Evolutionary conservation across 2,888 invertebrate genomes (phyloP).

Genomic region (Chesias legatella): DNA sequence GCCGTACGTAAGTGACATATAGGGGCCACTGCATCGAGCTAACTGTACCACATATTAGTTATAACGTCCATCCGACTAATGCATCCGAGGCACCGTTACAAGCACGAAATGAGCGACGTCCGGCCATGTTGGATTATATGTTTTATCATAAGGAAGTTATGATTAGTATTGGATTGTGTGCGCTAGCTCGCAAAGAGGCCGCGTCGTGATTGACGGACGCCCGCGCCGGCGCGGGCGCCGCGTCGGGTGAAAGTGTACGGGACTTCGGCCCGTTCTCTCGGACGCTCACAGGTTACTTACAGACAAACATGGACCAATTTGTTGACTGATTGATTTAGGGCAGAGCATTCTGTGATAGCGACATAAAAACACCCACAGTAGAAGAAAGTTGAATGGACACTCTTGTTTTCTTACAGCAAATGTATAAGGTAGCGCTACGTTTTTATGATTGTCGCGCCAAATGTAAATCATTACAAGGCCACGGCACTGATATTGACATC

Average conservation of each 20-base stretch:
- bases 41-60: constrained; percentile 26
- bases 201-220: constrained; percentile 36
- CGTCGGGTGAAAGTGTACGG: constrained; percentile 51
- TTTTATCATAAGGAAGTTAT: constrained; percentile 13
- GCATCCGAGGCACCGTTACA: constrained; percentile 25
- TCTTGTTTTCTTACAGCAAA: too few relatives aligned
- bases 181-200: constrained; percentile 24
- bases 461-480: too few relatives aligned
- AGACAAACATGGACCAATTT: constrained; percentile 11
- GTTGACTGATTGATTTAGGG: too few relatives aligned
- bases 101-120: constrained; percentile 1
- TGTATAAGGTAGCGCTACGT: too few relatives aligned
- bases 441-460: too few relatives aligned
- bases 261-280: constrained; percentile 36
- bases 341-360: too few relatives aligned
- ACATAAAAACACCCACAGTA: too few relatives aligned
- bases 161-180: constrained; percentile 16
- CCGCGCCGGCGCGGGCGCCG: too few relatives aligned
- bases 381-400: too few relatives aligned
- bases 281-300: constrained; percentile 25
- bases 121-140: constrained; percentile 6
- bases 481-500: too few relatives aligned
- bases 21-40: constrained; percentile 24
- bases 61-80: constrained; percentile 26
- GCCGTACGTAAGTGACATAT: constrained; percentile 23